Conservation (phyloP, 2,888 invertebrate genomes). For the Gerris lacustris region DNA sequence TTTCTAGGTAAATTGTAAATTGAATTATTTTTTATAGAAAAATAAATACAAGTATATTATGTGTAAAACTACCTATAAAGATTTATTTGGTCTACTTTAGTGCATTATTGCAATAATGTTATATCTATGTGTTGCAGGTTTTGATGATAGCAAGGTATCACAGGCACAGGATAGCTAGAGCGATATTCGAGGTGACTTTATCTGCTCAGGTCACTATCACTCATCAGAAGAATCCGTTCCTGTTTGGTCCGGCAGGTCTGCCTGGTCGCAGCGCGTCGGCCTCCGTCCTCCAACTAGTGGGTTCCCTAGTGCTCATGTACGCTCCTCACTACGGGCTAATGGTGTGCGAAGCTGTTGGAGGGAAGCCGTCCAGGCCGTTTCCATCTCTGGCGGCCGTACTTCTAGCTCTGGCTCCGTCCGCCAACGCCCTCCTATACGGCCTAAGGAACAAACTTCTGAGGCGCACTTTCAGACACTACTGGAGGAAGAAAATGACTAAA, state of each 20-base stretch:
- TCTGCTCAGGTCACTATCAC: constrained; percentile 75
- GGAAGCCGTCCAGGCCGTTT: constrained; percentile 33
- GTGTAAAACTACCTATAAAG: no score
- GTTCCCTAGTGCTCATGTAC: constrained; percentile 57
- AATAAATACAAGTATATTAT: no score
- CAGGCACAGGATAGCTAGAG: constrained; percentile 69
- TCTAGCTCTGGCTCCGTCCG: constrained; percentile 55
- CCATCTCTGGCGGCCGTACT: constrained; percentile 52
- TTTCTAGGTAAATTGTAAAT: no score
- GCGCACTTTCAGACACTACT: constrained; percentile 62
- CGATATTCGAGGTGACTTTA: constrained; percentile 70
- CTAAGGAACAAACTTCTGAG: constrained; percentile 58
- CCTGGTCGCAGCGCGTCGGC: constrained; percentile 48
- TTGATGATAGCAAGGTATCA: constrained; percentile 52
- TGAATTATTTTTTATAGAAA: no score
- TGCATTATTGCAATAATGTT: no score
- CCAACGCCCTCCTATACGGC: constrained; percentile 67
- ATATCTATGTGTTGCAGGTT: constrained; percentile 32
- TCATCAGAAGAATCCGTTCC: constrained; percentile 64
- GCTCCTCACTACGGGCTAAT: constrained; percentile 61
- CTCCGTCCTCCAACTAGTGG: constrained; percentile 59
- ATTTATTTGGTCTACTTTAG: no score
- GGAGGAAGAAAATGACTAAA: constrained; percentile 63
- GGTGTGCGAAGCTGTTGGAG: constrained; percentile 48
- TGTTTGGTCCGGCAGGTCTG: constrained; percentile 36